Base-by-base conservation (phyloP, 2,797 vertebrate species). In the Microchirus variegatus region DNA sequence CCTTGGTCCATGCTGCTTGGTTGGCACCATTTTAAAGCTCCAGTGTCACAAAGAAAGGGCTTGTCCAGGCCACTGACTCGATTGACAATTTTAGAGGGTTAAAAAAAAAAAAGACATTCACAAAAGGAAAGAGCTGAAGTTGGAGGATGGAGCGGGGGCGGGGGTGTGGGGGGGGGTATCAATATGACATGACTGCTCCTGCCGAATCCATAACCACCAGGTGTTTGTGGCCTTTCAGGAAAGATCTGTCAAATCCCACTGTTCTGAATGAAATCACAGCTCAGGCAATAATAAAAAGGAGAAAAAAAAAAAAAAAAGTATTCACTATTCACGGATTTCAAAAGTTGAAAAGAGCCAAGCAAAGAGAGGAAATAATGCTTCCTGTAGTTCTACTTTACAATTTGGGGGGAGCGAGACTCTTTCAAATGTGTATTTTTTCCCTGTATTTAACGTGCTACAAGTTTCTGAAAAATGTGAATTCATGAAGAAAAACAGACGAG, bases 1-100 rank as follows among this genome's bases (percentile, higher is more conserved):
- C 82, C 73, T 78, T 82, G 42, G 67, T 83, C 86, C 77, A 71
- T 80, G 86, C 87, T 87, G 84, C 83, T 90, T 78, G 87, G 90
- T 93, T 94, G 94, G 87, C 92, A 93, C 91, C 81, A 72, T 87
- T 86, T 81, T 91, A 91, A 92, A 92, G 78, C 82, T 70, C 64
- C 57, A 14, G 51, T 74, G 59, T 55, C 75, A 90, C 88, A 88
- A 91, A 93, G 83, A 82, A 87, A 89, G 91, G 81, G 81, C 81
- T 89, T 89, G 91, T 91, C 88, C 88, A 90, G 87, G 83, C 92
- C 89, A 91, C 86, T 91, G 91, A 91, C 83, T 91, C 90, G 84
- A 92, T 91, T 91, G 90, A 94, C 85, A 89, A 90, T 89, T 90
- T 88, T 82, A 81, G 82, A 86, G 85, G 84, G 79, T 82, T 84